Evolutionary conservation across 2,113 vertebrate genomes (phyloP).

Genomic region (Aramus guarauna): DNA sequence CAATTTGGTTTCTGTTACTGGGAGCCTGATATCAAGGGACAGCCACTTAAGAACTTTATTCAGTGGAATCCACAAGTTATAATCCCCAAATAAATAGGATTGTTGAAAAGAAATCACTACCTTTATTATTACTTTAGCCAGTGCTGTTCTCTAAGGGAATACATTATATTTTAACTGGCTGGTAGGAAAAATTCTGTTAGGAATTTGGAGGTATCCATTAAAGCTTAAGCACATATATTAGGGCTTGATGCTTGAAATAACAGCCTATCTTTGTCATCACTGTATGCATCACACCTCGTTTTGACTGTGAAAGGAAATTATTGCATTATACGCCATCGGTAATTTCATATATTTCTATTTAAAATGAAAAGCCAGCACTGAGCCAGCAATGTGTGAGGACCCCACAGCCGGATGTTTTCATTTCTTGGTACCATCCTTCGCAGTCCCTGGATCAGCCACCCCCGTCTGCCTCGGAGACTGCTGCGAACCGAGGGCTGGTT

Average conservation of each 20-base stretch:
- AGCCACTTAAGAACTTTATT: not conserved
- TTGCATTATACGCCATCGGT: not conserved
- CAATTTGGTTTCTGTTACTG: not conserved
- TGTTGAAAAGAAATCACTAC: not conserved
- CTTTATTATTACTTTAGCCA: not conserved
- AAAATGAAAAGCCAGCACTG: not conserved
- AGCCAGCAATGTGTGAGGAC: not conserved
- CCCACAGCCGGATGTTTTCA: not conserved
- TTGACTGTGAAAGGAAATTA: not conserved
- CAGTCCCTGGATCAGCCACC: fast-evolving
- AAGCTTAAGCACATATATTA: not conserved
- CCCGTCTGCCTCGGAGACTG: not conserved
- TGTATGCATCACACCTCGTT: not conserved
- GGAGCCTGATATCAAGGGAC: not conserved
- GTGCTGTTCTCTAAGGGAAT: not conserved
- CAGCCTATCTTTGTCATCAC: not conserved
- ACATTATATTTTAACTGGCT: not conserved
- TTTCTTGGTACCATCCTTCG: not conserved
- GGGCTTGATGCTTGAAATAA: not conserved
- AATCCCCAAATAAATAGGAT: not conserved
- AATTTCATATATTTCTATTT: not conserved
- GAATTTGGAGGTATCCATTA: not conserved
- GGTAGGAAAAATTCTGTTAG: not conserved
- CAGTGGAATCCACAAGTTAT: not conserved
- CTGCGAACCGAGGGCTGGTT: not conserved